Percentiles rank a stretch among this genome's conserved stretches.
Evolutionary conservation across 2,113 vertebrate species (phyloP).

Genomic region (Ia io): DNA sequence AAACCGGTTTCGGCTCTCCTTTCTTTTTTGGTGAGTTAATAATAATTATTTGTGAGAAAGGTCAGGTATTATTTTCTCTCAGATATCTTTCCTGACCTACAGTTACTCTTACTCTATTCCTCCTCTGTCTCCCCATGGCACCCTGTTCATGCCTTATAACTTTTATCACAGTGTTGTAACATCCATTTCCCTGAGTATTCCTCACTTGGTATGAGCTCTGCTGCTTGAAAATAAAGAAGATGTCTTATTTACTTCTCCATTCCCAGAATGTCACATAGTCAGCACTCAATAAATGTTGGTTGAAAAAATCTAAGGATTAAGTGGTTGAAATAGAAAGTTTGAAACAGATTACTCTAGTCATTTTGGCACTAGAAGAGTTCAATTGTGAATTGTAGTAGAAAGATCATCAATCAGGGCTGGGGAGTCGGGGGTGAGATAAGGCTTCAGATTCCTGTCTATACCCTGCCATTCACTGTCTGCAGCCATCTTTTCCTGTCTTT

Average conservation of each 20-base stretch:
- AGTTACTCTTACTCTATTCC: not conserved
- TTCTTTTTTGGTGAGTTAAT: not conserved
- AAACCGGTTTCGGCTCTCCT: no score
- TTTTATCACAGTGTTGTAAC: not conserved
- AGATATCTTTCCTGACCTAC: not conserved
- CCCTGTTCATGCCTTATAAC: not conserved
- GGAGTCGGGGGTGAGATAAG: not conserved
- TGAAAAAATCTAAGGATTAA: conserved; percentile 3
- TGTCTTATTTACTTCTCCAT: not conserved
- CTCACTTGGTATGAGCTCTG: not conserved
- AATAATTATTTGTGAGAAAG: not conserved
- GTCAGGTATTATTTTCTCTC: not conserved
- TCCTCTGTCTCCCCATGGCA: not conserved
- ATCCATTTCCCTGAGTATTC: not conserved
- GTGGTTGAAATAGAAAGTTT: not conserved
- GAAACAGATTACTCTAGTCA: not conserved
- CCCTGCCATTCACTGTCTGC: not conserved
- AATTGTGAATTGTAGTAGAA: conserved; percentile 2
- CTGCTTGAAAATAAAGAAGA: not conserved
- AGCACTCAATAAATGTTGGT: not conserved
- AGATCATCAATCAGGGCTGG: not conserved
- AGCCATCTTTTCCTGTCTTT: not conserved
- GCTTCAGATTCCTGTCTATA: not conserved
- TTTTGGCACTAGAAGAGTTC: not conserved
- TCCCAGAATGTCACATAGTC: not conserved